Evolutionary conservation across 2,888 invertebrate genomes (phyloP), one percentile per base, ranked within the genome.

Genomic region (Polymixis lichenea): DNA sequence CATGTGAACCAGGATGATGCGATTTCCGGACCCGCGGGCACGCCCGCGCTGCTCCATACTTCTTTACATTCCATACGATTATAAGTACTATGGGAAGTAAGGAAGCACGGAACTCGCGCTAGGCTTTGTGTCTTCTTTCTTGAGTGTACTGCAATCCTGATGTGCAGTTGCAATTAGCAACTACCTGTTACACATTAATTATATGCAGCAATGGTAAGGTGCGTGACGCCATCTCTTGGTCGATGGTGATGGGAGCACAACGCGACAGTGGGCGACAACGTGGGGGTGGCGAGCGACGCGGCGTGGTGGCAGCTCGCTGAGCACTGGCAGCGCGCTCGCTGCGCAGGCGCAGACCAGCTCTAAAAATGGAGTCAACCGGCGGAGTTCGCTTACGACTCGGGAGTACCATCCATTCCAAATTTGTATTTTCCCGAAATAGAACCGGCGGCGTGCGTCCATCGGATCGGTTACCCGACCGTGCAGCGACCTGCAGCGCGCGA

Each of bases 41-140:
- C 94, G 95, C 96, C 96, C 94, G 95, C 96, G 96, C 96, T 97
- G 98, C 98, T 98, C 98, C 98, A 98, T 98, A 98, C 98, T 99
- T 99, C 99, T 98, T 98, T 98, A 98, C 98, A 98, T 99, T 99
- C 98, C 98, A 98, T 98, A 98, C 97, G 97, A 95, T 97, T 96
- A 96, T 93, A 97, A 97, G 95, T 97, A 98, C 98, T 98, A 98
- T 98, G 98, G 98, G 98, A 98, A 98, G 98, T 98, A 98, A 98
- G 98, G 98, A 98, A 98, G 98, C 98, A 98, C 98, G 98, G 98
- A 98, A 98, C 98, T 97, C 97, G 97, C 97, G 97, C 97, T 95
- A 97, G 97, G 97, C 97, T 94, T 91, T 90, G 56, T 78, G 78
- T 93, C 93, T 95, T 94, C 93, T 82, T 66, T 94, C 92, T 94